Conservation (phyloP, 2,113 vertebrate genomes). For the Geothlypis trichas region DNA sequence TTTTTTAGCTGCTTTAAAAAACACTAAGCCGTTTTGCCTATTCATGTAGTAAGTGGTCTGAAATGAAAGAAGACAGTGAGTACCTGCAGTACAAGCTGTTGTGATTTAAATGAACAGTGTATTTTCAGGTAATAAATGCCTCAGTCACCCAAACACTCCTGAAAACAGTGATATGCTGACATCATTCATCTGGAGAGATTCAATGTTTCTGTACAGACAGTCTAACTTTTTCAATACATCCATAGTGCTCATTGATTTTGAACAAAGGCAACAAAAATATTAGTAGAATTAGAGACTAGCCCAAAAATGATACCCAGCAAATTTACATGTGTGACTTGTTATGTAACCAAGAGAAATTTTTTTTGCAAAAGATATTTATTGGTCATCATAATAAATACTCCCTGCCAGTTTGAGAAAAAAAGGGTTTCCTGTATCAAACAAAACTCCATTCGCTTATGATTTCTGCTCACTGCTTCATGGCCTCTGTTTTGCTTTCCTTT, state of each 20-base stretch:
- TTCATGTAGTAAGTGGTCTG: neutral
- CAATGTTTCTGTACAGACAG: neutral
- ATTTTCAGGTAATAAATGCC: neutral
- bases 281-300: neutral
- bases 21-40: neutral
- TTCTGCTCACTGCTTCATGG: neutral
- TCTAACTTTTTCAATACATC: neutral
- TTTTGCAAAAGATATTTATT: neutral
- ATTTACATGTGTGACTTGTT: neutral
- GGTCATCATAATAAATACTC: neutral
- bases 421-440: neutral
- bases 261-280: neutral
- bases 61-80: neutral
- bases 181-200: neutral
- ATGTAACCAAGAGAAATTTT: neutral
- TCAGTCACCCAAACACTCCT: neutral
- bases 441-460: neutral
- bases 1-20: slow-evolving; percentile 4
- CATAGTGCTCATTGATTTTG: neutral
- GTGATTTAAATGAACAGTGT: neutral
- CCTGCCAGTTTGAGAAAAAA: neutral
- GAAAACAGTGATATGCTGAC: neutral
- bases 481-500: neutral
- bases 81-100: neutral
- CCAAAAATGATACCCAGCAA: neutral